Evolutionary conservation across 2,113 vertebrate genomes (phyloP).

Genomic region (Epinephelus cyanopodus): DNA sequence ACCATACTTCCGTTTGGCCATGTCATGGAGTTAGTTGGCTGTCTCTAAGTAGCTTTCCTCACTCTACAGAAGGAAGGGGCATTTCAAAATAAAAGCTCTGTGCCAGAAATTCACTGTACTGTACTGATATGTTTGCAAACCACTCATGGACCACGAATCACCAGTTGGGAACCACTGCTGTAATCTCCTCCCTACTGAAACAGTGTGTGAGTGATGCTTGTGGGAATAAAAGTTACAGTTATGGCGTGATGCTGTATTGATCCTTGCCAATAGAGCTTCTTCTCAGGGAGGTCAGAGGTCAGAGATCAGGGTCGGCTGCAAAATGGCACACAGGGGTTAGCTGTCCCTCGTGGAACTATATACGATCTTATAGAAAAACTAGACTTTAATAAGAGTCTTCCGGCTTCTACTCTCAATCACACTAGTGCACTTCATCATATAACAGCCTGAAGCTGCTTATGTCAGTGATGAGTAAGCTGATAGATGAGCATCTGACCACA

Average conservation of each 20-base stretch:
- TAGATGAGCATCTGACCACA: not conserved
- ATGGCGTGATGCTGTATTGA: constrained; percentile 12
- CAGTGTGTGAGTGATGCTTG: not conserved
- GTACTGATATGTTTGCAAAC: too few species aligned
- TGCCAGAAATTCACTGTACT: too few species aligned
- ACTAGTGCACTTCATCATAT: not conserved
- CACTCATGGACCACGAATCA: too few species aligned
- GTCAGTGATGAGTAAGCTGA: not conserved
- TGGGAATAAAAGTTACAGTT: not conserved
- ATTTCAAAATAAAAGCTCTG: too few species aligned
- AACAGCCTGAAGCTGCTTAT: not conserved
- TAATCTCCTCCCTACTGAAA: not conserved
- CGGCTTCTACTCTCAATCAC: not conserved
- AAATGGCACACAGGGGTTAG: not conserved
- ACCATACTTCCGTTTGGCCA: too few species aligned
- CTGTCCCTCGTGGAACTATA: not conserved
- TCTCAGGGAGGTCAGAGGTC: constrained; percentile 19
- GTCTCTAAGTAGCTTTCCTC: too few species aligned
- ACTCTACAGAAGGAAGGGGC: too few species aligned
- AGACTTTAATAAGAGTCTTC: not conserved
- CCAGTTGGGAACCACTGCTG: too few species aligned
- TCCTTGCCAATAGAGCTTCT: constrained; percentile 2
- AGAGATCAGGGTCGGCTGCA: constrained; percentile 8
- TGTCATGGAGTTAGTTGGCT: too few species aligned
- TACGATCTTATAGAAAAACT: not conserved